Conservation (phyloP, 1,140 invertebrate genomes). For the Zelostemma sp. region DNA sequence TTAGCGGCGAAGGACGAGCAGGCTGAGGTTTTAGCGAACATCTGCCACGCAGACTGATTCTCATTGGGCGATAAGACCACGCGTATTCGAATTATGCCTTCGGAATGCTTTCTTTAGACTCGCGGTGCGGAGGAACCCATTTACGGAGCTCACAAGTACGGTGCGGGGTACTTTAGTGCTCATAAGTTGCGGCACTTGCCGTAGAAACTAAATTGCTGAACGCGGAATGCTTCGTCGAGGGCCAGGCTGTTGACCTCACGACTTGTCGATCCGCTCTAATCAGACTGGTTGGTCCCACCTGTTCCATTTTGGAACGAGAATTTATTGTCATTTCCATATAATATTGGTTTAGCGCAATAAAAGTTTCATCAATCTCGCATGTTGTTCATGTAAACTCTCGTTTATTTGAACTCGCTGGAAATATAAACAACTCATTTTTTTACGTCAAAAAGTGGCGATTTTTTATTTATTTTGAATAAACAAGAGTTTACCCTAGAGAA, state of each 20-base stretch:
- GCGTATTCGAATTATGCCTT: conserved; percentile 45
- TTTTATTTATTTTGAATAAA: too few relatives aligned
- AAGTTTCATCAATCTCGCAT: too few relatives aligned
- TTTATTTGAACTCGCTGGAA: too few relatives aligned
- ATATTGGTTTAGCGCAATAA: too few relatives aligned
- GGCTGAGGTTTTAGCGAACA: conserved; percentile 52
- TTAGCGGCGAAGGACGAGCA: conserved; percentile 26
- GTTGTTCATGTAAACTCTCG: too few relatives aligned
- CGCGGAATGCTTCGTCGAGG: conserved; percentile 10
- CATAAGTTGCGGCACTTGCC: conserved; percentile 14
- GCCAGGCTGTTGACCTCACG: conserved; percentile 2
- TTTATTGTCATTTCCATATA: conserved; percentile 1
- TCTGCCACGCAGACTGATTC: conserved; percentile 56
- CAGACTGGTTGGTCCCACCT: background rate
- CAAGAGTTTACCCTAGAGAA: too few relatives aligned
- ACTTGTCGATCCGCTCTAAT: background rate
- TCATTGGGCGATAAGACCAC: conserved; percentile 55
- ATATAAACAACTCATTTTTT: too few relatives aligned
- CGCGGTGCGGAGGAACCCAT: conserved; percentile 26
- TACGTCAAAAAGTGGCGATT: too few relatives aligned
- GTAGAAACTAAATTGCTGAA: conserved; percentile 26
- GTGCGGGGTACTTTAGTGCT: conserved; percentile 26
- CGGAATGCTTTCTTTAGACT: conserved; percentile 55
- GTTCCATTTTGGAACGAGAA: background rate
- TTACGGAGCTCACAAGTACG: conserved; percentile 29